Evolutionary conservation across 2,797 vertebrate genomes (phyloP), one percentile per base, ranked within the genome.

Genomic region (Poecilia gillii): DNA sequence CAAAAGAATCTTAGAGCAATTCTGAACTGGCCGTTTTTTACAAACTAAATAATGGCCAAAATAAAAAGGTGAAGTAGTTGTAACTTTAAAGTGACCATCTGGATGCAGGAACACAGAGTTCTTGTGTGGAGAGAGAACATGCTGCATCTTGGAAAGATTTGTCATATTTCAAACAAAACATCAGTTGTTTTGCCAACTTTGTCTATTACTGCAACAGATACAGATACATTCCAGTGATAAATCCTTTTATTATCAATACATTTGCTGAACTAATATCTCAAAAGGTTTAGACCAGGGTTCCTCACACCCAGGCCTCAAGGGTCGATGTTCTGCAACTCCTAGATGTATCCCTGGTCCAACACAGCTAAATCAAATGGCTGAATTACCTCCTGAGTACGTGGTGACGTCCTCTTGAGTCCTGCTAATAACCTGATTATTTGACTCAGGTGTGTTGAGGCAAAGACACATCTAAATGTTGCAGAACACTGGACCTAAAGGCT

Each of bases 11-110:
- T 78, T 31, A 79, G 59, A 25, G 8, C 80, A 81, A 68, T 76
- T 75, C 83, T 84, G 62, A 78, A 70, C 74, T 83, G 43, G 77
- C 77, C 83, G 70, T 31, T 82, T 85, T 77, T 57, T 83, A 79
- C 73, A 53, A 85, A 90, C 73, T 75, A 74, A 81, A 84, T 78
- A 75, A 79, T 76, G 80, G 79, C 72, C 47, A 74, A 76, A 79
- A 87, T 76, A 55, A 36, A 88, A 83, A 77, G 85, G 84, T 87
- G 81, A 75, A 77, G 57, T 39, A 66, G 78, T 86, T 74, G 72
- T 72, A 85, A 80, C 84, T 83, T 85, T 88, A 84, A 82, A 87
- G 77, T 73, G 76, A 89, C 90, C 90, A 87, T 91, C 90, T 92
- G 87, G 89, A 84, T 80, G 80, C 90, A 71, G 41, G 68, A 71